Evolutionary conservation across 2,113 vertebrate genomes (phyloP).

Genomic region (Camelus bactrianus): DNA sequence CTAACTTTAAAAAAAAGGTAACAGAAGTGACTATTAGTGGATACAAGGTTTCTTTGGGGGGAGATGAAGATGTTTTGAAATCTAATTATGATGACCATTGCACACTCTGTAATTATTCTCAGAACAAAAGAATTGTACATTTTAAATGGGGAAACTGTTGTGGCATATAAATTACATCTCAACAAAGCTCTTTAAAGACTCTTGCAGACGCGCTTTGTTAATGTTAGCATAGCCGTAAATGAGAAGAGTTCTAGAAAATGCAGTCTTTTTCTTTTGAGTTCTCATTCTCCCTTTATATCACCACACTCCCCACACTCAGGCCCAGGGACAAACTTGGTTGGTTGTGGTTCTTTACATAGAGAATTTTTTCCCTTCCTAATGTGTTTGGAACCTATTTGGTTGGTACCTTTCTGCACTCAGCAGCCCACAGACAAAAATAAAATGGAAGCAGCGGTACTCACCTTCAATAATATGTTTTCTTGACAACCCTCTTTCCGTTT

Average conservation of each 20-base stretch:
- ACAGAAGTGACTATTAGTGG: background rate
- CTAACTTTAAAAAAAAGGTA: background rate
- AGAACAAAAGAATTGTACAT: background rate
- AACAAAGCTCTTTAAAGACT: background rate
- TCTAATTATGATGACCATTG: background rate
- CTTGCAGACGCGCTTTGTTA: background rate
- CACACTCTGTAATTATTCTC: background rate
- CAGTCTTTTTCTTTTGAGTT: background rate
- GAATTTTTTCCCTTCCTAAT: background rate
- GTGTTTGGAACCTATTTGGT: background rate
- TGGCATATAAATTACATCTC: background rate
- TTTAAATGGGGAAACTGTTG: background rate
- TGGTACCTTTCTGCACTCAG: background rate
- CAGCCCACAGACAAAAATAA: background rate
- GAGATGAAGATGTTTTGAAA: conserved; percentile 14
- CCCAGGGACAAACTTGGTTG: background rate
- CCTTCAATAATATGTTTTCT: conserved; percentile 99
- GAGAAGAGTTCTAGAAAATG: background rate
- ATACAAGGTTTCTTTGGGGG: background rate
- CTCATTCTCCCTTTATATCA: background rate
- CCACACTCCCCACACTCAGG: background rate
- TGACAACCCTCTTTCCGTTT: conserved; percentile 97
- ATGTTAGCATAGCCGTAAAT: background rate
- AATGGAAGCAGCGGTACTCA: conserved; percentile 76
- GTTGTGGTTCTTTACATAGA: background rate